Base-by-base conservation (phyloP, 2,888 invertebrate genomes). In the Carpatolechia fugitivella region DNA sequence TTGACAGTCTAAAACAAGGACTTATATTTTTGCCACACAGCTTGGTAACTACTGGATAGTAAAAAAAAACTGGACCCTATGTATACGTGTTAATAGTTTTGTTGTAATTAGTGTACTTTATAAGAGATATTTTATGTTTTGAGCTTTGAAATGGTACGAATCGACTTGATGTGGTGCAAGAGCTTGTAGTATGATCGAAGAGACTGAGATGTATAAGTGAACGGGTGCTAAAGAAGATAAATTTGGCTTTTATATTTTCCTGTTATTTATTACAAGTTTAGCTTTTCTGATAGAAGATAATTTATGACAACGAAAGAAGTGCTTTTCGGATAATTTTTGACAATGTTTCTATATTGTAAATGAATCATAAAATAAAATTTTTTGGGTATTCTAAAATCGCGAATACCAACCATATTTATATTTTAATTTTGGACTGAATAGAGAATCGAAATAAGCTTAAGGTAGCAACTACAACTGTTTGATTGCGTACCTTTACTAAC, bases 161-260 rank as follows among this genome's bases (percentile, higher is more conserved):
- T 41, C 18, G 40, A 18, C 40, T 41, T 3, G 40, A 59, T 62
- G 54, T 54, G 59, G 30, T 47, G 30, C 16, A 31, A 13, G 24
- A 61, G 56, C 52, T 52, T 62, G 64, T 56, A 64, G 18, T 65
- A 72, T 76, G 72, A 74, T 74, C 60, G 64, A 52, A 64, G 65
- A 76, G 80, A 78, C 78, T 77, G 78, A 79, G 62, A 63, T 6
- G 40, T 20, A 61, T 60, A 63, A 16, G 57, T 57, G 51, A 31
- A 54, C 61, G 59, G 77, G 76, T 76, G 76, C 76, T 76, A 72
- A 60, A 41, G 55, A 10, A 0, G 50, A 52, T 61, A 57, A 55
- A 57, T 57, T 63, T 60, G 62, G 57, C 70, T 65, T n/a, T 68
- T 70, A 65, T 69, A 63, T 66, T 65, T 20, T 62, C 54, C 56